Base-by-base conservation (phyloP, 2,888 invertebrate genomes). In the Andrena praecox region DNA sequence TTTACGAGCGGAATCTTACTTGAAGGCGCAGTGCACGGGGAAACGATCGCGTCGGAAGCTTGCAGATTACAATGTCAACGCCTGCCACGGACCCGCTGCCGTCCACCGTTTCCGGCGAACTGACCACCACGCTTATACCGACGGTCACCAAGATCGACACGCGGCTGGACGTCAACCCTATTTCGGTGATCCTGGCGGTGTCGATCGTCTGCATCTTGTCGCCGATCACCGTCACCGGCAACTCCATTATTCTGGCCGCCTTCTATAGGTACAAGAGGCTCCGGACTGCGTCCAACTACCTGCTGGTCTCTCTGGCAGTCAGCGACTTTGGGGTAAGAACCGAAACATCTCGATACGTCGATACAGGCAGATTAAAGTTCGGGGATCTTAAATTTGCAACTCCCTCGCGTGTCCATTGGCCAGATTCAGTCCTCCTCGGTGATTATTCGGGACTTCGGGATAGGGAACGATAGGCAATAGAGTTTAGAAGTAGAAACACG, bases 221-320 rank as follows among this genome's bases (percentile, higher is more conserved):
- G 7, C 95, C 96, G 12, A 94, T 96, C 93, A 96, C 96, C 76
- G 93, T 96, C 66, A 94, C 95, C 85, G 95, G 95, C 68, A 96
- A 96, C 89, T 95, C 95, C 1, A 93, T 96, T 78, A 95, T 96
- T 42, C 93, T 96, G 60, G 94, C 95, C 7, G 95, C 96, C 1
- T 95, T 96, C 92, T 95, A 95, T 89, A 94, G 95, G 54, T 96
- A 95, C 93, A 96, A 96, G 90, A 94, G 96, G 71, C 94, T 96
- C 60, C 94, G 96, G 84, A 96, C 96, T 27, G 96, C 96, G 4
- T 96, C 96, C 72, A 96, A 96, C 91, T 95, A 95, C 87, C 94
- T 96, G 71, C 94, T 96, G 73, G 95, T 95, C 85, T 96, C 96
- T 0, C 92, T 96, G 74, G 96, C 96, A 2, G 94, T 95, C 52